Conservation (phyloP, 2,113 vertebrate genomes). For the Calonectris borealis region DNA sequence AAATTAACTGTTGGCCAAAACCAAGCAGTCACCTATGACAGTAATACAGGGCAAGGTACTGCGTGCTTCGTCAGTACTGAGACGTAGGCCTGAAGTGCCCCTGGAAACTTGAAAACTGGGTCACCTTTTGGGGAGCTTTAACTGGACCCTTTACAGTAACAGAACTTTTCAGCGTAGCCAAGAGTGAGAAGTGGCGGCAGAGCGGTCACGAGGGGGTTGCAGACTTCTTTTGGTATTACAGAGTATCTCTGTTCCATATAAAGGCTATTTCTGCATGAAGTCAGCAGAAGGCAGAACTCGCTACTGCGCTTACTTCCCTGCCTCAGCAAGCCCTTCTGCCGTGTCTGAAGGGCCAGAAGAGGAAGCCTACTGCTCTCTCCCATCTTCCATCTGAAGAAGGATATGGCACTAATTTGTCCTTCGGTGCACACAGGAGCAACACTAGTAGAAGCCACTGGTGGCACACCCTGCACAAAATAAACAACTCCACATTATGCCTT, state of each 20-base stretch:
- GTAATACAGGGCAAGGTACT: not conserved
- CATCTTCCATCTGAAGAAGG: not conserved
- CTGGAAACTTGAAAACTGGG: not conserved
- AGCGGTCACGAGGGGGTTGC: accelerated
- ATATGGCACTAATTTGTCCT: not conserved
- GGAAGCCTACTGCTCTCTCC: not conserved
- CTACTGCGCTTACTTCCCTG: accelerated
- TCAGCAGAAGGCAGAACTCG: not conserved
- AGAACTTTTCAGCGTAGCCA: not conserved
- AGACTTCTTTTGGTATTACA: not conserved
- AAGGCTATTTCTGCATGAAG: not conserved
- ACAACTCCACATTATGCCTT: not conserved
- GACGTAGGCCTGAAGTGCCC: not conserved
- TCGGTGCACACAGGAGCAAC: not conserved
- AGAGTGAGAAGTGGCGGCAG: not conserved
- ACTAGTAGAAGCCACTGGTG: not conserved
- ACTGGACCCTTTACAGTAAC: not conserved
- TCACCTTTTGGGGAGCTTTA: not conserved
- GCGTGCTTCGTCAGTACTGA: not conserved
- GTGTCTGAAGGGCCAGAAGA: not conserved
- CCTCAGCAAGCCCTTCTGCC: not conserved
- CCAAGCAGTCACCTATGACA: not conserved
- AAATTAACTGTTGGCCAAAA: not conserved
- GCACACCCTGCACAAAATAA: not conserved
- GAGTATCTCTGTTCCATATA: not conserved